phyloP scores from a whole-genome alignment of 2,888 invertebrate genomes.

The Ormyrus nitidulus region DNA sequence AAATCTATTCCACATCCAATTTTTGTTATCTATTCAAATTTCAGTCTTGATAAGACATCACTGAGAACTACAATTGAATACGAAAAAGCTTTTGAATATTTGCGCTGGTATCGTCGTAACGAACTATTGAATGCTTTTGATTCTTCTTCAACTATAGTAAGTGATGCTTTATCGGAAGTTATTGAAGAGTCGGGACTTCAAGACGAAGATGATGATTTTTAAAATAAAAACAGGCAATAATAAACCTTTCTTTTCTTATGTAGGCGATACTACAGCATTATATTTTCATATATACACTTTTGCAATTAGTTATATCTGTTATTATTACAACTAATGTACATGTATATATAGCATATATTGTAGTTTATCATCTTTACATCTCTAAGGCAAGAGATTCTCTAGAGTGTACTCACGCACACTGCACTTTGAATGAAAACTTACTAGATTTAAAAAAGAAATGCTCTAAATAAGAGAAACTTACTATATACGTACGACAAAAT shows the following conservation, averaged over 20 bases:
- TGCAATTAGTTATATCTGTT: constrained; percentile 42
- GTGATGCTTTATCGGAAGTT: constrained; percentile 16
- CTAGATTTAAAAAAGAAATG: constrained; percentile 15
- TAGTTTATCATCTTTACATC: constrained; percentile 19
- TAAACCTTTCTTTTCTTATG: constrained; percentile 4
- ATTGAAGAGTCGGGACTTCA: constrained; percentile 31
- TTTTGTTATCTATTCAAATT: constrained; percentile 35
- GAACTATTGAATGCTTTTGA: constrained; percentile 60
- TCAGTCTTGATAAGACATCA: constrained; percentile 60
- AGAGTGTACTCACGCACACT: neutral
- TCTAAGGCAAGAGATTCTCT: constrained; percentile 23
- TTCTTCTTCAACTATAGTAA: constrained; percentile 56
- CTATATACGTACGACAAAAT: neutral
- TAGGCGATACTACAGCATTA: constrained; percentile 17
- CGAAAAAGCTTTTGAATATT: constrained; percentile 67
- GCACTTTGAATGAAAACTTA: neutral
- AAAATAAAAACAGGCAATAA: constrained; percentile 10
- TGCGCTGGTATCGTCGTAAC: constrained; percentile 66
- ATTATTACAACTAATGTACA: constrained; percentile 34
- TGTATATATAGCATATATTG: constrained; percentile 13
- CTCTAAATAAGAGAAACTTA: neutral
- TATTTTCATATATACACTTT: constrained; percentile 47
- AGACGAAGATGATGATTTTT: constrained; percentile 31
- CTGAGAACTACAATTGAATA: constrained; percentile 61
- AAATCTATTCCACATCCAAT: neutral